Conservation (phyloP, 2,888 invertebrate genomes). For the Caenorhabditis sp. region DNA sequence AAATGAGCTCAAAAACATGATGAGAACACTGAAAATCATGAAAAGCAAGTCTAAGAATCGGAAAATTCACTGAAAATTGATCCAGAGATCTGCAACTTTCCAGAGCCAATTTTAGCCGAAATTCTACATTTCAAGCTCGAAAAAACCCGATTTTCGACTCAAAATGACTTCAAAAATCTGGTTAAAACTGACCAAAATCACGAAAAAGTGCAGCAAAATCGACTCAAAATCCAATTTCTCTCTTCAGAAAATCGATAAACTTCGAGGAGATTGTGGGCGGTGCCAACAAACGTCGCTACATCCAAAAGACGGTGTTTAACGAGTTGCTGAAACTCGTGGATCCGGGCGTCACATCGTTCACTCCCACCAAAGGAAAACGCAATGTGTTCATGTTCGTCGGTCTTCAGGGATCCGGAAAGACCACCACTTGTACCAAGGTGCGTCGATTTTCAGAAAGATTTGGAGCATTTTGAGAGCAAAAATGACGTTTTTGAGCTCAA, state of each 20-base stretch:
- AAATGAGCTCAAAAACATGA: background rate
- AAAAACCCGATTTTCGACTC: too few species aligned
- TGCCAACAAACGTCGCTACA: conserved; percentile 97
- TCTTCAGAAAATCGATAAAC: conserved; percentile 87
- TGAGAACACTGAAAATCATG: too few species aligned
- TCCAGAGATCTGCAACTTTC: too few species aligned
- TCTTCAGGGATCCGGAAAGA: conserved; percentile 98
- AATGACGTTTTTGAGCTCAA: background rate
- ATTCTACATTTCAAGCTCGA: too few species aligned
- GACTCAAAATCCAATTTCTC: background rate
- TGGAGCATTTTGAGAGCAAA: too few species aligned
- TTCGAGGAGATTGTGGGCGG: conserved; percentile 99
- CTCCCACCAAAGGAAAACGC: conserved; percentile 94
- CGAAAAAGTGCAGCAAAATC: too few species aligned
- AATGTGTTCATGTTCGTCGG: conserved; percentile 99
- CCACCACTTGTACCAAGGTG: conserved; percentile 97
- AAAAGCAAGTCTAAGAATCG: too few species aligned
- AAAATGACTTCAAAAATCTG: too few species aligned
- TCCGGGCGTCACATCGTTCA: conserved; percentile 97
- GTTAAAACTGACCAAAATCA: too few species aligned
- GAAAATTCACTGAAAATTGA: too few species aligned
- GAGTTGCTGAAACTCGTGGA: conserved; percentile 96
- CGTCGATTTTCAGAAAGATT: background rate
- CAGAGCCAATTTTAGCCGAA: too few species aligned
- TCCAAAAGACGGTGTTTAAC: conserved; percentile 97